A percentile compares a stretch with the other conserved stretches of the same genome.
Conservation (phyloP, 1,140 invertebrate species). For the Macrobrachium rosenbergii region DNA sequence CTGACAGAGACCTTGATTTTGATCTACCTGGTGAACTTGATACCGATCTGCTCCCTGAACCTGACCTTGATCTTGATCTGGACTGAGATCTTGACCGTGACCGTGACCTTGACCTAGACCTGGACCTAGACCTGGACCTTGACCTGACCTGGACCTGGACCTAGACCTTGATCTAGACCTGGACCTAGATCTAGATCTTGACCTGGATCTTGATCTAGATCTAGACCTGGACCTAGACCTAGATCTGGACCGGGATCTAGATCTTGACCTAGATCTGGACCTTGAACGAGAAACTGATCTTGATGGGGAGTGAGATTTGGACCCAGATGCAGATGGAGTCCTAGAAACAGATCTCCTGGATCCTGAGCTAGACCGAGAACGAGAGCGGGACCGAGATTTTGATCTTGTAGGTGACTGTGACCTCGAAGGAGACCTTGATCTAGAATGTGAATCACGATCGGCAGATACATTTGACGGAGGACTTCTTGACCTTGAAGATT, state of each 20-base stretch:
- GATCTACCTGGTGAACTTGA: conserved; percentile 1
- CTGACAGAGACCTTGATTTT: conserved; percentile 4
- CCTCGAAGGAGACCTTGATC: conserved; percentile 17
- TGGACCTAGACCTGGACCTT: background rate
- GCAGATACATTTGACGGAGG: conserved; percentile 4
- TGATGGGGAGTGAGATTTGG: conserved; percentile 28
- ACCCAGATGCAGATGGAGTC: conserved; percentile 26
- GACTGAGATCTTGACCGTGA: background rate
- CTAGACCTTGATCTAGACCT: conserved; percentile 9
- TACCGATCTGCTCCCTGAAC: background rate
- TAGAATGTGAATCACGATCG: conserved; percentile 24
- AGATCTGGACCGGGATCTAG: conserved; percentile 38
- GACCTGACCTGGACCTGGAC: background rate
- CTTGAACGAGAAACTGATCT: conserved; percentile 28
- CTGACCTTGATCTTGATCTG: background rate
- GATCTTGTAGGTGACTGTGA: conserved; percentile 6
- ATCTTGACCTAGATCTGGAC: conserved; percentile 36
- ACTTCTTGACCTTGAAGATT: conserved; percentile 1
- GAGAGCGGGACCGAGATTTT: conserved; percentile 28
- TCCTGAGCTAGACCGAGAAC: conserved; percentile 8
- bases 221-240: conserved; percentile 37
- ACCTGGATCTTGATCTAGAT: conserved; percentile 28
- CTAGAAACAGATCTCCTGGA: conserved; percentile 13
- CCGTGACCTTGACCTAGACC: background rate
- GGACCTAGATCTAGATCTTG: background rate